Evolutionary conservation across 2,113 vertebrate genomes (phyloP).

Genomic region (Arothron firmamentum): DNA sequence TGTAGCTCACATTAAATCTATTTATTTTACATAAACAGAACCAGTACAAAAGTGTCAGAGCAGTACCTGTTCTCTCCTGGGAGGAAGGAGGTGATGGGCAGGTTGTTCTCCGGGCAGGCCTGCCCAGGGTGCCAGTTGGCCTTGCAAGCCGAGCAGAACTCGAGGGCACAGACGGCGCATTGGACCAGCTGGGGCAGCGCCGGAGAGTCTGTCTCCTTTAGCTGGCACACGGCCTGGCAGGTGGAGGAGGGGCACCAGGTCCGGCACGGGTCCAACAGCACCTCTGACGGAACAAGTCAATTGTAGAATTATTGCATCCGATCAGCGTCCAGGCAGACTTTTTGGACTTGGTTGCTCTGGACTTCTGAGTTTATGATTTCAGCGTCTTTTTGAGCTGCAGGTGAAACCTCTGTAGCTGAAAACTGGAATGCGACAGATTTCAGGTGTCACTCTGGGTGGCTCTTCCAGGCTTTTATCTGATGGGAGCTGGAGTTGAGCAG

Average conservation of each 20-base stretch:
- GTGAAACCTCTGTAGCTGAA: too few species aligned
- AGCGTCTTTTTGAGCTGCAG: too few species aligned
- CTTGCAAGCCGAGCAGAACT: slow-evolving; percentile 96
- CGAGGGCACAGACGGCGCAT: slow-evolving; percentile 85
- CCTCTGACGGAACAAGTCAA: slow-evolving; percentile 74
- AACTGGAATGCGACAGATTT: too few species aligned
- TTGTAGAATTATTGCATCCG: too few species aligned
- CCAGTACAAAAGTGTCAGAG: neutral
- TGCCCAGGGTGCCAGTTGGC: slow-evolving; percentile 93
- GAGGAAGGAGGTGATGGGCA: slow-evolving; percentile 86
- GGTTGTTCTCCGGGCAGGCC: slow-evolving; percentile 86
- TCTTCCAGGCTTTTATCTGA: too few species aligned
- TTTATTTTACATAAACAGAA: neutral
- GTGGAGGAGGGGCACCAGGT: slow-evolving; percentile 96
- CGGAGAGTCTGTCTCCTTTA: slow-evolving; percentile 84
- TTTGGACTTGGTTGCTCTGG: neutral
- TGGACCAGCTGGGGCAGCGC: slow-evolving; percentile 85
- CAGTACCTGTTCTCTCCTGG: slow-evolving; percentile 92
- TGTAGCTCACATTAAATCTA: too few species aligned
- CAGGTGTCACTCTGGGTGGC: too few species aligned
- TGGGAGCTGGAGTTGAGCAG: too few species aligned
- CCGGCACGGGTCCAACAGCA: slow-evolving; percentile 94
- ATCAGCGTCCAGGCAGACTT: too few species aligned
- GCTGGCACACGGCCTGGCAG: slow-evolving; percentile 95
- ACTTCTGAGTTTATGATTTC: too few species aligned